These are phyloP conservation scores for Platycheirus rosarum DNA, from an alignment of 2,888 invertebrate genomes.

Conservation along the genomic window DNA sequence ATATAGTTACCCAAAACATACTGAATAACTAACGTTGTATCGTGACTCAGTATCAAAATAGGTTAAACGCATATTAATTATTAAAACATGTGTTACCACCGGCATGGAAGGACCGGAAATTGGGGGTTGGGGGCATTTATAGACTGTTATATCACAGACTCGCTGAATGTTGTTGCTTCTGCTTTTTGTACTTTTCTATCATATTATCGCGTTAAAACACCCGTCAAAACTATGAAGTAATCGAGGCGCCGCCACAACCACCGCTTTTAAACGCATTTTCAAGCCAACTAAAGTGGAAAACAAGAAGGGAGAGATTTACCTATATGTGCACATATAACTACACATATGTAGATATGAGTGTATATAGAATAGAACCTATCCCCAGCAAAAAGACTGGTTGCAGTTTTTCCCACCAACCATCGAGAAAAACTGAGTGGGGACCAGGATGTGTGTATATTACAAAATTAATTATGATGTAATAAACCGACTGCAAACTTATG, in stretches of 20 bases:
- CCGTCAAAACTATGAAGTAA: conserved; percentile 64
- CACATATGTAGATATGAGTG: not conserved
- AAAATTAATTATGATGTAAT: conserved; percentile 73
- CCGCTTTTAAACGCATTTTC: conserved; percentile 59
- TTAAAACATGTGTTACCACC: conserved; percentile 63
- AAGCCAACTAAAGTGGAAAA: conserved; percentile 10
- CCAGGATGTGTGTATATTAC: conserved; percentile 54
- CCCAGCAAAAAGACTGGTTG: conserved; percentile 46
- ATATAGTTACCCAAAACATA: conserved; percentile 2
- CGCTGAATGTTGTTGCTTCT: conserved; percentile 31
- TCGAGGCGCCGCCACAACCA: conserved; percentile 48
- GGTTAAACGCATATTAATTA: conserved; percentile 72
- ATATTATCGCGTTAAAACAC: conserved; percentile 72
- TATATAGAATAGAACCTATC: conserved; percentile 20
- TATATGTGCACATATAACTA: not conserved
- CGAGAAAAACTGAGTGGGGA: conserved; percentile 35
- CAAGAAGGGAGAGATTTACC: conserved; percentile 11
- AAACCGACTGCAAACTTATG: conserved; percentile 66
- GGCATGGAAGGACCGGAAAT: too few species aligned
- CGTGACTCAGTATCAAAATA: conserved; percentile 58
- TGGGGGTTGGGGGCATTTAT: not conserved
- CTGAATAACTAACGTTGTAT: conserved; percentile 42
- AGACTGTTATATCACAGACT: conserved; percentile 30
- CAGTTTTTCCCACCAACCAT: conserved; percentile 63
- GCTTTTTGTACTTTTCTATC: conserved; percentile 51